Conservation (phyloP, 2,113 vertebrate species). For the Myodes glareolus region DNA sequence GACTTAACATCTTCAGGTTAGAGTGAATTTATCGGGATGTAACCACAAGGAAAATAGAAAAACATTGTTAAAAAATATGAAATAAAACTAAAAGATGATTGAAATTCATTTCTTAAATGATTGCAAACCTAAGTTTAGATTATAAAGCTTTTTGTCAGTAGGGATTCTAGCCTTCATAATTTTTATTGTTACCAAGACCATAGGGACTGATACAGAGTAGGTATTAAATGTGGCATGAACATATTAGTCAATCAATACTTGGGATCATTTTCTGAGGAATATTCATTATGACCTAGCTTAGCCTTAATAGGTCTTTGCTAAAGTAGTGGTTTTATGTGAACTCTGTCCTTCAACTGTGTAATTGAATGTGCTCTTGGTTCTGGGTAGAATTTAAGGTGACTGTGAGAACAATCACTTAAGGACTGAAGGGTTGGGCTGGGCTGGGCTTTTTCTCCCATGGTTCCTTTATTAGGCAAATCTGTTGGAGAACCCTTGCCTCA, state of each 20-base stretch:
- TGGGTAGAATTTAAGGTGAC: slow-evolving; percentile 17
- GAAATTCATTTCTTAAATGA: neutral
- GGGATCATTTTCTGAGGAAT: neutral
- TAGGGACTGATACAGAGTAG: neutral
- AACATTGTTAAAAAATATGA: neutral
- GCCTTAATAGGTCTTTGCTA: neutral
- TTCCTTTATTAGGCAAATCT: slow-evolving; percentile 19
- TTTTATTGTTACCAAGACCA: neutral
- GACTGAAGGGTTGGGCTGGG: neutral
- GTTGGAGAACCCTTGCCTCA: neutral
- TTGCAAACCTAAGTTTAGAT: neutral
- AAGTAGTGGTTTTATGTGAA: neutral
- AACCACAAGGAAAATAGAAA: neutral
- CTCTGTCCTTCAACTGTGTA: neutral
- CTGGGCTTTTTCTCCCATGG: neutral
- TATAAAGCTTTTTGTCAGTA: neutral
- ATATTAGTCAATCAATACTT: neutral
- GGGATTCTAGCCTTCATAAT: neutral
- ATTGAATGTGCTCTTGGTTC: neutral
- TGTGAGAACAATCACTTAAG: neutral
- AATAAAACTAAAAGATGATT: neutral
- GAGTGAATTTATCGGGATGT: neutral
- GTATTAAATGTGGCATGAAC: slow-evolving; percentile 6
- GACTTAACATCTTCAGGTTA: neutral
- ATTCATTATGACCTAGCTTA: neutral